Base-by-base conservation (phyloP, 2,888 invertebrate species). In the Balanococcus diminutus region DNA sequence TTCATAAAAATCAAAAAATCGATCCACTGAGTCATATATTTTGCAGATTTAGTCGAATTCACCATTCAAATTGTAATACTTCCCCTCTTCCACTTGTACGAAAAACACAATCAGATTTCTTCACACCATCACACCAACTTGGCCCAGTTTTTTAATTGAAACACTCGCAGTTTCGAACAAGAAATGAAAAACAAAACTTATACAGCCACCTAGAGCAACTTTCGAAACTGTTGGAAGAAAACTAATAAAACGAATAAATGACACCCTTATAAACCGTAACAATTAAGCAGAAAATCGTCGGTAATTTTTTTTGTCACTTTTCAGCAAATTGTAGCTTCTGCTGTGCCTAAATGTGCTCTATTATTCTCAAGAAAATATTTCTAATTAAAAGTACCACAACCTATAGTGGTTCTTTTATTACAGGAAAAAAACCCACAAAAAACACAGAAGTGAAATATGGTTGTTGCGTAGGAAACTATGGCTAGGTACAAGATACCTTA, bases 231-330 rank as follows among this genome's bases (percentile, higher is more conserved):
- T n/a, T 11, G 46, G n/a, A 61, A 8, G 22, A 56, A 56, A 61
- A 61, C 61, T 61, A 61, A 61, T 61, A 61, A 61, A 25, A 61
- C 61, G 61, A 61, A 61, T 61, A 61, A 61, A 61, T 25, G 61
- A 61, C 61, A 25, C 61, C 61, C 25, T 61, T 61, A 61, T 46
- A 46, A n/a, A 61, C 61, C 61, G 25, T 61, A 61, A 61, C 61
- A 61, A 61, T 61, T 61, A 61, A 61, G 61, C 61, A 5, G 61
- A 19, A 61, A 61, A 61, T 61, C 61, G 61, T 25, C 61, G 61
- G 61, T 25, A 61, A 61, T 61, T 61, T 61, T n/a, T 61, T 61
- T 61, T 22, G 61, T 61, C 4, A n/a, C 61, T 14, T 61, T 61
- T 61, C 25, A 61, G 25, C 25, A 25, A 61, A n/a, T n/a, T n/a